These are phyloP conservation scores for Cheilosia vernalis DNA, from an alignment of 2,888 invertebrate species.

Conservation along the genomic window DNA sequence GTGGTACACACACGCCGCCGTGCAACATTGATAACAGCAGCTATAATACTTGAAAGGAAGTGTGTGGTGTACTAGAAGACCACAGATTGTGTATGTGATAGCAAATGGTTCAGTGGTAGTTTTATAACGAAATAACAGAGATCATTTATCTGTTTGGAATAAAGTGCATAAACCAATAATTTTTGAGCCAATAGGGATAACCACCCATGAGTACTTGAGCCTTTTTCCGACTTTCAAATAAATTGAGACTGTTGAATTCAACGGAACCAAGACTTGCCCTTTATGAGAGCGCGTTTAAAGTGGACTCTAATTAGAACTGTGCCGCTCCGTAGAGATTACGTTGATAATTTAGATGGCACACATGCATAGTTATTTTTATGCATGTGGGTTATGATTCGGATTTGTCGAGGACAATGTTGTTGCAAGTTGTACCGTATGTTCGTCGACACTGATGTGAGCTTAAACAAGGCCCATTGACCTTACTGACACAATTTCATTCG, in stretches of 20 bases:
- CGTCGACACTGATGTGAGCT: neutral
- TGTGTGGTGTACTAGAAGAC: slow-evolving; percentile 11
- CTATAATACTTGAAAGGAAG: neutral
- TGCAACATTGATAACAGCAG: slow-evolving; percentile 24
- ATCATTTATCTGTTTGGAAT: slow-evolving; percentile 4
- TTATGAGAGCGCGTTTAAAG: neutral
- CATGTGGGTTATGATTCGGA: slow-evolving; percentile 49
- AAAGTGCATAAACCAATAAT: neutral
- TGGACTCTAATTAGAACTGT: slow-evolving; percentile 16
- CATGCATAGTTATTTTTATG: slow-evolving; percentile 19
- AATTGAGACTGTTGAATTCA: neutral
- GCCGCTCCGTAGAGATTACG: slow-evolving; percentile 8
- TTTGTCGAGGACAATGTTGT: slow-evolving; percentile 45
- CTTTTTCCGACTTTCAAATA: too few relatives aligned
- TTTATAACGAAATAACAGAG: slow-evolving; percentile 41
- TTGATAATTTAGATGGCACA: slow-evolving; percentile 22
- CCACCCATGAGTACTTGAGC: too few relatives aligned
- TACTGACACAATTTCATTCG: neutral
- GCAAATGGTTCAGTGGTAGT: slow-evolving; percentile 41
- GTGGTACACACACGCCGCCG: neutral
- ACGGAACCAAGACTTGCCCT: neutral
- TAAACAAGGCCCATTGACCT: neutral
- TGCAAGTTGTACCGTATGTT: neutral
- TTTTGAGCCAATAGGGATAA: too few relatives aligned
- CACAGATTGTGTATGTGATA: slow-evolving; percentile 36